These are phyloP conservation scores for Falco peregrinus DNA, from an alignment of 2,797 vertebrate genomes.

Conservation along the genomic window DNA sequence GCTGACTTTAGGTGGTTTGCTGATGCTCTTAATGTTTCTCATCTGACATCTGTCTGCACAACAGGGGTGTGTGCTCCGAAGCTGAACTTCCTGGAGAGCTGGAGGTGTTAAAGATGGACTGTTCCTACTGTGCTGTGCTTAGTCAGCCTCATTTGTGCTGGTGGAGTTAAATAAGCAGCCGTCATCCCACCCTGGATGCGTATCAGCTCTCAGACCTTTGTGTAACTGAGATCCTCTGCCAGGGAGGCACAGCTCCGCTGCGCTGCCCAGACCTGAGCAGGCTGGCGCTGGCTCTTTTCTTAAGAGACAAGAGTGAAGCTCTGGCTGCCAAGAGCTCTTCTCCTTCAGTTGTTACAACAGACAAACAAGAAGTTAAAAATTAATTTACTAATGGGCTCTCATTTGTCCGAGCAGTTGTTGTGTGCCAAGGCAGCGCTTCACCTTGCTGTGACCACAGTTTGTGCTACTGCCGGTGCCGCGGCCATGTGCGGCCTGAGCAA, in stretches of 20 bases:
- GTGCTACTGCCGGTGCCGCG: background rate
- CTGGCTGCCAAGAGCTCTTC: background rate
- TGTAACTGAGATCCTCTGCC: background rate
- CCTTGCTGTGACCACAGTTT: background rate
- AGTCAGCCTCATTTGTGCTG: background rate
- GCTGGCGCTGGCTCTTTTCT: background rate
- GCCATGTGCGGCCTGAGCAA: background rate
- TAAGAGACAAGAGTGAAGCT: background rate
- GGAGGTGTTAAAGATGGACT: background rate
- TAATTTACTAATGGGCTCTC: conserved; percentile 32
- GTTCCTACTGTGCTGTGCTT: background rate
- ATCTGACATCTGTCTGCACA: background rate
- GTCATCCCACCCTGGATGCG: accelerated
- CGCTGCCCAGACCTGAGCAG: background rate
- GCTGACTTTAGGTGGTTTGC: background rate
- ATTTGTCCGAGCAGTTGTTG: background rate
- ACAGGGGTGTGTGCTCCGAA: background rate
- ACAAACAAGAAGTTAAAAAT: conserved; percentile 8
- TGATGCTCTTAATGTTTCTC: background rate
- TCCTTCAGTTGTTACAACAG: background rate
- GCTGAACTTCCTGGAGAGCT: background rate
- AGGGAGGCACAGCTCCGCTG: background rate
- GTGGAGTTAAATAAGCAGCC: background rate
- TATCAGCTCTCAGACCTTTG: background rate
- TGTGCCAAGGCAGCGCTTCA: background rate